These are phyloP conservation scores for Spisula subtruncata DNA, from an alignment of 2,888 invertebrate genomes.

Conservation along the genomic window DNA sequence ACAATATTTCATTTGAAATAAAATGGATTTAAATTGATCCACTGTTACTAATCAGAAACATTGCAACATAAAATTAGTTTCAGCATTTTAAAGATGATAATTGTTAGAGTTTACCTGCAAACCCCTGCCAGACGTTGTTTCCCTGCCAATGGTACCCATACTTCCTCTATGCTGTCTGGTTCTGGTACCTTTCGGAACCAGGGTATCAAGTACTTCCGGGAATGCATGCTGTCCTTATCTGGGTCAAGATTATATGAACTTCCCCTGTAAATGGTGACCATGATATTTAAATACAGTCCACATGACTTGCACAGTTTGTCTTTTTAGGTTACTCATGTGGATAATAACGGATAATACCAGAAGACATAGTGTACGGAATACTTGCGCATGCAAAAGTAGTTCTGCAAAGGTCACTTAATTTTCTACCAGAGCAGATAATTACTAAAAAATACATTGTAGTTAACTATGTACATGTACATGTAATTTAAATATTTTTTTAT, in stretches of 20 bases:
- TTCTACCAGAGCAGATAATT: too few relatives aligned
- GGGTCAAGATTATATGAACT: conserved; percentile 69
- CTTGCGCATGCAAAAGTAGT: too few relatives aligned
- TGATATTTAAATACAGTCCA: not conserved
- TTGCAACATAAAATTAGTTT: too few relatives aligned
- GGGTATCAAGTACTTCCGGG: conserved; percentile 80
- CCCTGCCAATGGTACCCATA: conserved; percentile 72
- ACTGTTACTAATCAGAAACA: too few relatives aligned
- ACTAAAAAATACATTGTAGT: too few relatives aligned
- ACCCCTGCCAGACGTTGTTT: conserved; percentile 76
- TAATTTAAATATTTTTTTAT: not conserved
- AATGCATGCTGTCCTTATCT: conserved; percentile 70
- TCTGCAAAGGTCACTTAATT: too few relatives aligned
- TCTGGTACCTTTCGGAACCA: conserved; percentile 80
- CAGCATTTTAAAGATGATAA: not conserved
- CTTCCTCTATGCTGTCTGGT: conserved; percentile 74
- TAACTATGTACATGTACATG: not conserved
- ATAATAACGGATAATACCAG: too few relatives aligned
- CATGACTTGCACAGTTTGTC: too few relatives aligned
- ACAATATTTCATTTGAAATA: too few relatives aligned
- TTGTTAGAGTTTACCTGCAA: conserved; percentile 69
- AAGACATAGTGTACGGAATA: too few relatives aligned
- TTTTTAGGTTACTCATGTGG: too few relatives aligned
- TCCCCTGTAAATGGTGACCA: conserved; percentile 25
- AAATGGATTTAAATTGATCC: too few relatives aligned